Conservation (phyloP, 2,797 vertebrate genomes). For the Luscinia luscinia region DNA sequence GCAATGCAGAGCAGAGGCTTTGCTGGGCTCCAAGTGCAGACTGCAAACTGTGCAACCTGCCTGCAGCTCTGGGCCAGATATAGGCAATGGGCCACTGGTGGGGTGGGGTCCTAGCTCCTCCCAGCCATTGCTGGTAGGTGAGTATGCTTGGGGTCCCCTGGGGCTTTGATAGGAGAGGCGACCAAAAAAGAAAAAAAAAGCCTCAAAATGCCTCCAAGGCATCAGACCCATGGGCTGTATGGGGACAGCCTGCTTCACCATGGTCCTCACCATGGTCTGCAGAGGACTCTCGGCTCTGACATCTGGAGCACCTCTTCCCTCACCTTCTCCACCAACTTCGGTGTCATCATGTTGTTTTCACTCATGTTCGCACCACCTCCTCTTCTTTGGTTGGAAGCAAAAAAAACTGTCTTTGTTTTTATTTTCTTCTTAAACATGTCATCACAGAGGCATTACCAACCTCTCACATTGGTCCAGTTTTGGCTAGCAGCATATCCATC, state of each 20-base stretch:
- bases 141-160: neutral
- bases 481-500: too few species aligned
- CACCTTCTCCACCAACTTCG: neutral
- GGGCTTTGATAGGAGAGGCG: neutral
- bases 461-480: too few species aligned
- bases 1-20: neutral
- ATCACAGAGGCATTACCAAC: neutral
- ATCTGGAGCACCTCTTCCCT: neutral
- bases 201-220: neutral
- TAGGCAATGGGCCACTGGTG: rapidly evolving
- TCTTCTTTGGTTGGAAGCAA: neutral
- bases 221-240: too few species aligned
- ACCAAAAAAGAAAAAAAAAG: neutral
- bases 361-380: neutral
- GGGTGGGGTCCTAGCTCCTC: neutral
- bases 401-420: neutral
- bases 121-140: neutral
- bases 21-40: slow-evolving; percentile 32
- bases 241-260: too few species aligned
- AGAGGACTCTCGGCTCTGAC: rapidly evolving
- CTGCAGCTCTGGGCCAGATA: neutral
- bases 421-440: neutral
- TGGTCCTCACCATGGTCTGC: too few species aligned
- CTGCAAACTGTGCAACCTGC: neutral
- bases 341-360: neutral